A percentile compares a stretch with the other conserved stretches of the same genome.
Conservation (phyloP, 2,797 vertebrate species). For the Limosa lapponica region DNA sequence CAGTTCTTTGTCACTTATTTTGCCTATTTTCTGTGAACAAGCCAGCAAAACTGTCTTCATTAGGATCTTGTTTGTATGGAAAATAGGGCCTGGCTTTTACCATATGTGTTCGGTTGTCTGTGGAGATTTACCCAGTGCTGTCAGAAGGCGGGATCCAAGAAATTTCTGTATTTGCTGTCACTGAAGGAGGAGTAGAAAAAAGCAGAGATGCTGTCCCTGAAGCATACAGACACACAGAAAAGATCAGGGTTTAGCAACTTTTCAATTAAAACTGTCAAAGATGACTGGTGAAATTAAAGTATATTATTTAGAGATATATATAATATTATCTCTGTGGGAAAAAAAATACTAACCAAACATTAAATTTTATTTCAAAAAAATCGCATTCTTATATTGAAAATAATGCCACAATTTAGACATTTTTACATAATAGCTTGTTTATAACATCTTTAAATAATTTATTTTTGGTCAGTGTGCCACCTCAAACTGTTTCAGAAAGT, state of each 20-base stretch:
- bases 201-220: not conserved
- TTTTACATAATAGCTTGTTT: not conserved
- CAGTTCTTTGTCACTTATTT: not conserved
- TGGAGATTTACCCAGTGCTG: not conserved
- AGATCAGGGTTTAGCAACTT: not conserved
- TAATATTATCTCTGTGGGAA: not conserved
- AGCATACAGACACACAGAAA: not conserved
- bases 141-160: not conserved
- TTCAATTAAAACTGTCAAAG: not conserved
- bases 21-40: not conserved
- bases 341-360: not conserved
- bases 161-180: not conserved
- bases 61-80: not conserved
- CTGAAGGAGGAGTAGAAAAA: not conserved
- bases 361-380: not conserved
- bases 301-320: not conserved
- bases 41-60: not conserved
- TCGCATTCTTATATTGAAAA: not conserved
- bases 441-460: not conserved
- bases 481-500: not conserved
- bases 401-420: not conserved
- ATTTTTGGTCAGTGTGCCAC: not conserved
- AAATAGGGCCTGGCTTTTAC: not conserved
- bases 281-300: not conserved
- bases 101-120: not conserved